phyloP scores from a whole-genome alignment of 2,888 invertebrate species.

The Prosopocoilus inquinatus region DNA sequence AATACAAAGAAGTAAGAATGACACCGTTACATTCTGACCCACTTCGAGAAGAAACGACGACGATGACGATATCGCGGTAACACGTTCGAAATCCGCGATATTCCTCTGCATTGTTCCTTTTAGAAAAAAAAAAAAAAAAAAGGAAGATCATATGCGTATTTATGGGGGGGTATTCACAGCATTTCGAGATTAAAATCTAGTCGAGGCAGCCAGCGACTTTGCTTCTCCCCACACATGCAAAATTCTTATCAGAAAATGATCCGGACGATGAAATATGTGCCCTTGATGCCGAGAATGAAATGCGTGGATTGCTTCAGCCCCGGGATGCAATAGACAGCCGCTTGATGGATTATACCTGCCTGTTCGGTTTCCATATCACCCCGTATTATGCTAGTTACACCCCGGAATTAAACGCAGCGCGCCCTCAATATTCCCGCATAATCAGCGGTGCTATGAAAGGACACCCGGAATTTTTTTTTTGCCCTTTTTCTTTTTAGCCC shows the following conservation, averaged over 20 bases:
- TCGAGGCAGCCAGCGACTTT: conserved; percentile 31
- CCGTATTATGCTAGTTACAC: conserved; percentile 9
- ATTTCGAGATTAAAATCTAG: conserved; percentile 36
- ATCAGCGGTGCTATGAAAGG: conserved; percentile 4
- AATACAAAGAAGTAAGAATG: conserved; percentile 9
- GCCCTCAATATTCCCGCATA: conserved; percentile 20
- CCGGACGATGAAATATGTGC: conserved; percentile 41
- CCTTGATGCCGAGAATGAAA: conserved; percentile 37
- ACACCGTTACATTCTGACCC: conserved; percentile 15
- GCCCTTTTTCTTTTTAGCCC: conserved; percentile 13
- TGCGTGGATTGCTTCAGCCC: conserved; percentile 39
- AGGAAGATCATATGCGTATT: conserved; percentile 28
- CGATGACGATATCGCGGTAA: conserved; percentile 10
- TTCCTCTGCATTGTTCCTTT: conserved; percentile 9
- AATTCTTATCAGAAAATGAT: conserved; percentile 43
- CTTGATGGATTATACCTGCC: conserved; percentile 39
- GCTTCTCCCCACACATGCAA: conserved; percentile 34
- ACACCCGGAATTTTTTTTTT: not conserved
- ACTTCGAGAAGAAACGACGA: conserved; percentile 5
- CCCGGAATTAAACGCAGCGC: conserved; percentile 18
- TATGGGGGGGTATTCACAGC: conserved; percentile 40
- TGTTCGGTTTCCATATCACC: conserved; percentile 25
- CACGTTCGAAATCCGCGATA: conserved; percentile 11
- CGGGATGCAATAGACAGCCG: conserved; percentile 40
- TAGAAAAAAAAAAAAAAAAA: too few relatives aligned